Evolutionary conservation across 2,797 vertebrate species (phyloP).

Genomic region (Allobates femoralis): DNA sequence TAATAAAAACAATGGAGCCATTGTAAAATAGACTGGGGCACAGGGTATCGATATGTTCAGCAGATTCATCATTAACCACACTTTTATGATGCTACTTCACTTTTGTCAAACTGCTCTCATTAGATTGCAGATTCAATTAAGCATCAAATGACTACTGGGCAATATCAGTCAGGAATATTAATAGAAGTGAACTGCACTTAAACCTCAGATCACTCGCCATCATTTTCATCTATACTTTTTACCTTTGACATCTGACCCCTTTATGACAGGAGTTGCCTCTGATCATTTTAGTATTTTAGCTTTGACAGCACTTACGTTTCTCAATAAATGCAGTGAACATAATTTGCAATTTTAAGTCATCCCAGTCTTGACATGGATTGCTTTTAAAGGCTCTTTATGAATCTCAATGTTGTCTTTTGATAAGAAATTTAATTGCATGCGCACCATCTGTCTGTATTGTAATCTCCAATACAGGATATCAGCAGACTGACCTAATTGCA

Average conservation of each 20-base stretch:
- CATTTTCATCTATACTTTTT: background rate
- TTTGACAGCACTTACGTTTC: background rate
- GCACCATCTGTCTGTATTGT: conserved; percentile 5
- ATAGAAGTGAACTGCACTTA: background rate
- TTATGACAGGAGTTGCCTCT: background rate
- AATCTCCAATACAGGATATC: background rate
- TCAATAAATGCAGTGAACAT: background rate
- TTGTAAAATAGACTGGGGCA: background rate
- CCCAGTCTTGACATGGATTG: background rate
- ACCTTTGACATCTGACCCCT: conserved; percentile 15
- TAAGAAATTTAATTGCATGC: conserved; percentile 3
- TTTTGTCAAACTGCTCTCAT: background rate
- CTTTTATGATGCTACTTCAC: background rate
- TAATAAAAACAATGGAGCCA: background rate
- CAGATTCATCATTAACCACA: background rate
- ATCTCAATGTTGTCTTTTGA: background rate
- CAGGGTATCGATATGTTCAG: background rate
- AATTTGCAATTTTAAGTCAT: conserved; percentile 10
- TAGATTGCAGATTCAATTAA: conserved; percentile 1
- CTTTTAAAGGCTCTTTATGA: conserved; percentile 6
- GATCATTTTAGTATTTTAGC: background rate
- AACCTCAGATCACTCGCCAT: background rate
- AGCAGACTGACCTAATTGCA: conserved; percentile 2
- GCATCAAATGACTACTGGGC: background rate
- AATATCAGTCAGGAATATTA: background rate